These are phyloP conservation scores for Arvicanthis niloticus DNA, from an alignment of 2,113 vertebrate species.

Conservation along the genomic window DNA sequence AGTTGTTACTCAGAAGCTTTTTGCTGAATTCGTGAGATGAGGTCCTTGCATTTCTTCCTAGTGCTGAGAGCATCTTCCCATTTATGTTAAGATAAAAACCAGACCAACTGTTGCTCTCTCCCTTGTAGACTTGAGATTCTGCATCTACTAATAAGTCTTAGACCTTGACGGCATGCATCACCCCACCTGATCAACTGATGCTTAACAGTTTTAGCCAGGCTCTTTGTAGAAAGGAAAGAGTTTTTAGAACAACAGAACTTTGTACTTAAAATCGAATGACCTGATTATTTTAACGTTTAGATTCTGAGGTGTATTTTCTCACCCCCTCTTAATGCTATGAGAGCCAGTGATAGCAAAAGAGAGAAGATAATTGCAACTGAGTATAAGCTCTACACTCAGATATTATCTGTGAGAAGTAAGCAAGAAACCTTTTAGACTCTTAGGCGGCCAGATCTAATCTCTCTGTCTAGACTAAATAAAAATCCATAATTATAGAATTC, in stretches of 20 bases:
- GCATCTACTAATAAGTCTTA: not conserved
- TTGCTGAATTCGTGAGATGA: no score
- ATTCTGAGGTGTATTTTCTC: slow-evolving; percentile 55
- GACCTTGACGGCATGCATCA: not conserved
- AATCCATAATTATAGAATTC: not conserved
- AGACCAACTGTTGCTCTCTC: not conserved
- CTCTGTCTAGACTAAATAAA: slow-evolving; percentile 19
- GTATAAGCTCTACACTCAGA: not conserved
- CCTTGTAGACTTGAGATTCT: not conserved
- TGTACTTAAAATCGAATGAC: not conserved
- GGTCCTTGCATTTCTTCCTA: not conserved
- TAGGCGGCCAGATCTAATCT: not conserved
- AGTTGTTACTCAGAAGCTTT: not conserved
- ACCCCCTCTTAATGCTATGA: not conserved
- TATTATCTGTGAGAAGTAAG: not conserved
- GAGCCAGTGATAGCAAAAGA: not conserved
- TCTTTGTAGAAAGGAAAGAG: slow-evolving; percentile 8
- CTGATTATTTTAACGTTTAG: slow-evolving; percentile 28
- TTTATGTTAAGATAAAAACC: slow-evolving; percentile 7
- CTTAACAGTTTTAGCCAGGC: not conserved
- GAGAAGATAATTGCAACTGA: not conserved
- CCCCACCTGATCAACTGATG: not conserved
- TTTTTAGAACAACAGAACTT: not conserved
- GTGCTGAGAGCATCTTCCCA: not conserved
- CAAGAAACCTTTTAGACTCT: not conserved